Conservation (phyloP, 2,797 vertebrate species). For the Coreius guichenoti region DNA sequence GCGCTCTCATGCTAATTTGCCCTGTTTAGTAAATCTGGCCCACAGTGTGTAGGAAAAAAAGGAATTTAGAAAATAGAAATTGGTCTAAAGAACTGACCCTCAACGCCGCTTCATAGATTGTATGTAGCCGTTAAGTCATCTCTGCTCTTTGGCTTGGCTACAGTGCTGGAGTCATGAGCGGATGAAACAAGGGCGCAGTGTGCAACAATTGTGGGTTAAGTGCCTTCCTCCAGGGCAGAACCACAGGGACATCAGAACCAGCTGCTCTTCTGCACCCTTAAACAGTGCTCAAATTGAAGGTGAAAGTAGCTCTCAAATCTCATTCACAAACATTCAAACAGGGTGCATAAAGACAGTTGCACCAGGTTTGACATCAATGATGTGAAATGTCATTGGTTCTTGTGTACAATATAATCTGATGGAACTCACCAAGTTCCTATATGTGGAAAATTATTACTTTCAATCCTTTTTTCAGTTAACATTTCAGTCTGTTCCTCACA, state of each 20-base stretch:
- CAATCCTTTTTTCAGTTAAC: background rate
- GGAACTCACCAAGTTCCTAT: background rate
- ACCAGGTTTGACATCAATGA: background rate
- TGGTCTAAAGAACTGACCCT: background rate
- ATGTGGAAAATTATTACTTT: background rate
- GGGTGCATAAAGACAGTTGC: background rate
- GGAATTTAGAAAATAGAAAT: background rate
- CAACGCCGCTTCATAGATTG: background rate
- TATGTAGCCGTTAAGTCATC: constrained; percentile 18
- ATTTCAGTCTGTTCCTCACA: background rate
- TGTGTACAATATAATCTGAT: background rate
- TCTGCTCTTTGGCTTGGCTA: constrained; percentile 38
- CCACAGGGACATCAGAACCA: constrained; percentile 37
- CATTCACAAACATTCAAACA: background rate
- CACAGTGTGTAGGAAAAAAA: background rate
- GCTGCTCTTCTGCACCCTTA: constrained; percentile 29
- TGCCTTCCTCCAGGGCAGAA: constrained; percentile 41
- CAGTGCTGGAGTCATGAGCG: constrained; percentile 34
- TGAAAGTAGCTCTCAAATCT: constrained; percentile 1
- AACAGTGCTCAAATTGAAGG: constrained; percentile 22
- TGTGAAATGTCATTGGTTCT: background rate
- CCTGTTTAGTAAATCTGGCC: too few species aligned
- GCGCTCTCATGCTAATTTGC: too few species aligned
- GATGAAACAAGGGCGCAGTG: constrained; percentile 17
- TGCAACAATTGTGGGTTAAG: constrained; percentile 40